Percentiles rank a stretch among this genome's conserved stretches.
phyloP scores from a whole-genome alignment of 2,113 vertebrate species.

The Periophthalmus modestus region DNA sequence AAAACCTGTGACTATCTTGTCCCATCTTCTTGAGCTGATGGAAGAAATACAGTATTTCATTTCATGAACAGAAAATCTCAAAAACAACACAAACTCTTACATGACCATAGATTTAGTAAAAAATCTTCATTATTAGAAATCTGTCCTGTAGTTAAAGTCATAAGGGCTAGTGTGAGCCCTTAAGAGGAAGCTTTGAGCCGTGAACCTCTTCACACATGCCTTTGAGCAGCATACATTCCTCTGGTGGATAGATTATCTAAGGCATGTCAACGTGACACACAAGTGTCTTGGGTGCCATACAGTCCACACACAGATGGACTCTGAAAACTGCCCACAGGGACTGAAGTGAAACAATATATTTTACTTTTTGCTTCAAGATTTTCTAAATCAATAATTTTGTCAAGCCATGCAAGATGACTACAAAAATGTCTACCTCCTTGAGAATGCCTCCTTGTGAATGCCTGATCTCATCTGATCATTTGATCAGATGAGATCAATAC shows the following conservation, averaged over 20 bases:
- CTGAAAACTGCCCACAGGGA: not conserved
- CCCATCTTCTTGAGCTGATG: not conserved
- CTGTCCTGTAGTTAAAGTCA: not conserved
- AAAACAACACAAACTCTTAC: not conserved
- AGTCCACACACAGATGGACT: not conserved
- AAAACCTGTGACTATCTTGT: not conserved
- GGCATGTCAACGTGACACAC: constrained; percentile 4
- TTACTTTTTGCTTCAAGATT: not conserved
- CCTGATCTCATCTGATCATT: too few species aligned
- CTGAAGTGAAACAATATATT: not conserved
- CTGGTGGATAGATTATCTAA: constrained; percentile 1
- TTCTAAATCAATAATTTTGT: too few species aligned
- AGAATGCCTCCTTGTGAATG: too few species aligned
- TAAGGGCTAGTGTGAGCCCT: not conserved
- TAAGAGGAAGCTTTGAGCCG: not conserved
- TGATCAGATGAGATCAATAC: too few species aligned
- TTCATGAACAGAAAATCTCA: not conserved
- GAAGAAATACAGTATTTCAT: not conserved
- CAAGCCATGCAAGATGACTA: too few species aligned
- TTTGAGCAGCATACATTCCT: not conserved
- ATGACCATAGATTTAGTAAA: not conserved
- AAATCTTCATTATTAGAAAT: not conserved
- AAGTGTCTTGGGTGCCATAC: not conserved
- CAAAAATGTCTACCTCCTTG: too few species aligned
- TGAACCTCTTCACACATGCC: not conserved